phyloP scores from a whole-genome alignment of 1,140 invertebrate species.

The Euwallacea similis region DNA sequence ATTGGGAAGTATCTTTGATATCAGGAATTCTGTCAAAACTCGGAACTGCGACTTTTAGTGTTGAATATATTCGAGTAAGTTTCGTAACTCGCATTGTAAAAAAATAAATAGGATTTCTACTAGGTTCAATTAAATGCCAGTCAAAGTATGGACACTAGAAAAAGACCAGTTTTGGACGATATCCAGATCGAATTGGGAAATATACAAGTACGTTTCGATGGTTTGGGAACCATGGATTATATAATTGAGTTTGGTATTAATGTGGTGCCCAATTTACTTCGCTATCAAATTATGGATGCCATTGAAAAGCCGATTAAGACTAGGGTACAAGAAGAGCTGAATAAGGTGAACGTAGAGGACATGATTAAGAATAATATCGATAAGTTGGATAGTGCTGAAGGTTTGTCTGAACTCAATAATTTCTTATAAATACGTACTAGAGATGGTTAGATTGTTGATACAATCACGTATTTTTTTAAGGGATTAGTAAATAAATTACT shows the following conservation, averaged over 20 bases:
- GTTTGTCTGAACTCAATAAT: conserved; percentile 48
- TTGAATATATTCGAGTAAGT: conserved; percentile 70
- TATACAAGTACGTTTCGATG: conserved; percentile 74
- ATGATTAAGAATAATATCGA: conserved; percentile 68
- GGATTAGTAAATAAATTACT: too few relatives aligned
- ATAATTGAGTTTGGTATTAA: conserved; percentile 76
- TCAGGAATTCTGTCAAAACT: conserved; percentile 67
- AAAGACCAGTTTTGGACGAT: conserved; percentile 69
- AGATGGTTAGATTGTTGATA: background rate
- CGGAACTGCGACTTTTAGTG: conserved; percentile 72
- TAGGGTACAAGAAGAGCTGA: conserved; percentile 67
- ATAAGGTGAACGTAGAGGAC: conserved; percentile 72
- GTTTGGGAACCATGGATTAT: conserved; percentile 80
- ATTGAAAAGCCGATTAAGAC: conserved; percentile 72
- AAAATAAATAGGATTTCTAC: conserved; percentile 7
- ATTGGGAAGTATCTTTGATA: conserved; percentile 73
- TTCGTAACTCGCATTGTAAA: conserved; percentile 2
- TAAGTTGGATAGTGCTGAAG: conserved; percentile 62
- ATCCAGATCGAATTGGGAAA: conserved; percentile 80
- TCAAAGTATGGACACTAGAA: conserved; percentile 75
- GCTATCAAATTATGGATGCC: conserved; percentile 83
- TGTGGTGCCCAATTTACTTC: conserved; percentile 76
- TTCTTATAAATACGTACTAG: conserved; percentile 18
- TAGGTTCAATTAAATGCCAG: conserved; percentile 64
- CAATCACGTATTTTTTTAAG: too few relatives aligned